Conservation (phyloP, 2,797 vertebrate genomes). For the Psittacula echo region DNA sequence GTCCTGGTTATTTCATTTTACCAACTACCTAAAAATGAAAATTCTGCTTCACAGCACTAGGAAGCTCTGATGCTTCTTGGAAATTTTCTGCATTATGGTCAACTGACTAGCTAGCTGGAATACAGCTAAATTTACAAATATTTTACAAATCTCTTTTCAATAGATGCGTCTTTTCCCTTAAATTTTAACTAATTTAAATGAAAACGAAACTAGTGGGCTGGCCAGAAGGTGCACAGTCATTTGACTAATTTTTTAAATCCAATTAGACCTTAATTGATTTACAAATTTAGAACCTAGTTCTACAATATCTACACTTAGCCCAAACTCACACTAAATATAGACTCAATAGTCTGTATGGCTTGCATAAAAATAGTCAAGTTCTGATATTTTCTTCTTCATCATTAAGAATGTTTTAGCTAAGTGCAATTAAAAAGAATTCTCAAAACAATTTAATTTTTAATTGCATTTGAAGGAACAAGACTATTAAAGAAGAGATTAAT, state of each 20-base stretch:
- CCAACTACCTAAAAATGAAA: background rate
- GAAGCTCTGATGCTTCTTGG: background rate
- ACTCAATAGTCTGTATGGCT: conserved; percentile 34
- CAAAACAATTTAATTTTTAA: background rate
- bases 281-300: conserved; percentile 44
- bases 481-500: conserved; percentile 29
- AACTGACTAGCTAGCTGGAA: background rate
- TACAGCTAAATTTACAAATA: background rate
- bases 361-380: conserved; percentile 19
- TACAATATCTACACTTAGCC: conserved; percentile 6
- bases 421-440: conserved; percentile 33
- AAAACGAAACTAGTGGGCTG: conserved; percentile 35
- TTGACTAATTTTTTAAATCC: background rate
- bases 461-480: background rate
- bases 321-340: conserved; percentile 44
- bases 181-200: background rate
- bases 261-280: conserved; percentile 54
- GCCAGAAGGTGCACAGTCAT: conserved; percentile 46
- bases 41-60: background rate
- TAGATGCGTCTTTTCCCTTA: background rate
- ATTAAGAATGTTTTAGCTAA: conserved; percentile 8
- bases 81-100: background rate
- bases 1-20: background rate
- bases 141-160: background rate
- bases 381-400: conserved; percentile 32